Evolutionary conservation across 2,888 invertebrate species (phyloP), one percentile per base, ranked within the genome.

Genomic region (Rhingia rostrata): DNA sequence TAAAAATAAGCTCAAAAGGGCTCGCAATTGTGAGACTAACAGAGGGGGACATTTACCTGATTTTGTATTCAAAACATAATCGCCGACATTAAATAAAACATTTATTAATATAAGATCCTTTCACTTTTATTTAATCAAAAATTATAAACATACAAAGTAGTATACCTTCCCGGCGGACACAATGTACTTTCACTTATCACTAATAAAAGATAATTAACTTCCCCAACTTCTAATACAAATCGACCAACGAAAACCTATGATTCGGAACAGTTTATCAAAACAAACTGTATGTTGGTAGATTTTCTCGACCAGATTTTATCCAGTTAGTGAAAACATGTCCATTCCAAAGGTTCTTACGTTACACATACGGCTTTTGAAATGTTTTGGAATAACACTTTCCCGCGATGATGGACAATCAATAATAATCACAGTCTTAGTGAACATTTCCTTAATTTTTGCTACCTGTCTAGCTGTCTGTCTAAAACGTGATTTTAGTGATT

Each of bases 251-350:
- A 12, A n/a, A 6, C 9, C 32, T 30, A 37, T 43, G 14, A 12
- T 10, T 30, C 41, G 60, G 60, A 60, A 60, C 60, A 30, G 32
- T 30, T 32, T 43, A 43, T 1, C 4, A 60, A 43, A 60, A 60
- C 32, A 60, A 32, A 10, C 30, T 58, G n/a, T 32, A 4, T 43
- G 41, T 30, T 32, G 0, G 2, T 32, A 9, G 0, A 30, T 1
- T 39, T 22, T 41, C 3, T 10, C 7, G 0, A 30, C 5, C 5
- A 30, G 22, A 51, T 10, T 30, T 6, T 14, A 3, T 43, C 47
- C 22, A 63, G 47, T 63, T 4, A 12, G 2, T 43, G 0, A 30
- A 30, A 37, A n/a, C 0, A 63, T 63, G 63, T 47, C 61, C 12
- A 1, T 14, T 12, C 35, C 10, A 5, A 47, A 14, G 47, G 61